Evolutionary conservation across 2,888 invertebrate species (phyloP), one percentile per base, ranked within the genome.

Genomic region (Trichopria drosophilae): DNA sequence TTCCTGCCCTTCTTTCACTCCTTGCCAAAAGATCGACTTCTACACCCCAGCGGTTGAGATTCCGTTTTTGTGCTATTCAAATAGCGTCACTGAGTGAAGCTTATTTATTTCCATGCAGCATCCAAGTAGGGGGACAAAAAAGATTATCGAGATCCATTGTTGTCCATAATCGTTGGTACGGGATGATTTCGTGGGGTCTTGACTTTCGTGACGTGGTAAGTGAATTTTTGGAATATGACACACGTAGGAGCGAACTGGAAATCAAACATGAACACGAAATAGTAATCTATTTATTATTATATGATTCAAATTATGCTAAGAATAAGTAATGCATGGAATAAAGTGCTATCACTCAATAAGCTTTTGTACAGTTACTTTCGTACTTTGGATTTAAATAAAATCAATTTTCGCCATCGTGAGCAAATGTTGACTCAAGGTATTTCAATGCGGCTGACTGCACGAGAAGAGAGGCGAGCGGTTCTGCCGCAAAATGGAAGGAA

Each of bases 371-470:
- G n/a, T n/a, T n/a, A n/a, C 59, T 52, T 58, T 60, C 65, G 64
- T 69, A 69, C 69, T 71, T 69, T 60, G 67, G 66, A 72, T 72
- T 72, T 70, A 68, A 71, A 72, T 71, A 68, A 70, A 72, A 72
- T 72, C 71, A 71, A 72, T 71, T 70, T 71, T 65, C 66, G 69
- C 65, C 67, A 66, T 69, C 68, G 70, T 69, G 68, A 65, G 69
- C 69, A 71, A 71, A 72, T 71, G 70, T 72, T 72, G 72, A 71
- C 71, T 71, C 68, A 68, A 68, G 68, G 69, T 66, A 69, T 70
- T 71, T 69, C 67, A 68, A 69, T 67, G 69, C 66, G 69, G 68
- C 65, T 65, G 68, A 69, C 67, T 71, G 67, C 61, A 64, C 64
- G 64, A 61, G 61, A n/a, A n/a, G n/a, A 59, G 63, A 63, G 66